A percentile compares a stretch with the other conserved stretches of the same genome.
Evolutionary conservation across 2,888 invertebrate species (phyloP).

Genomic region (Limnephilus auricula): DNA sequence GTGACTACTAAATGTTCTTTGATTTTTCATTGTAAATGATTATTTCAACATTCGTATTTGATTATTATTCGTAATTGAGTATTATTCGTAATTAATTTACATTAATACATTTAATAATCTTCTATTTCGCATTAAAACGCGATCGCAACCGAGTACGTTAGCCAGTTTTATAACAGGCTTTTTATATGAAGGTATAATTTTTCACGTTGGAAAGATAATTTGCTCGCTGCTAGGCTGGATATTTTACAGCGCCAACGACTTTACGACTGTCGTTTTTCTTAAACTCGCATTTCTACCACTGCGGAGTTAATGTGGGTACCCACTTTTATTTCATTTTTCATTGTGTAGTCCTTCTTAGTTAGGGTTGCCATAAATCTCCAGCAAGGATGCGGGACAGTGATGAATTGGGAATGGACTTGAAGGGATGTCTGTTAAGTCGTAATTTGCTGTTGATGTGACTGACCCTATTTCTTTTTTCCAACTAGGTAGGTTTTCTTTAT

Average conservation of each 20-base stretch:
- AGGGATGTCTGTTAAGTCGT: not conserved
- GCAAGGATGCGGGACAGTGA: slow-evolving; percentile 14
- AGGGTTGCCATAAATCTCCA: slow-evolving; percentile 16
- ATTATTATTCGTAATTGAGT: too few relatives aligned
- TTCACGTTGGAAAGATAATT: not conserved
- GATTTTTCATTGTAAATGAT: too few relatives aligned
- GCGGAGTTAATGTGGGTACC: not conserved
- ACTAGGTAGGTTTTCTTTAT: too few relatives aligned
- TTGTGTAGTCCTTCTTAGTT: not conserved
- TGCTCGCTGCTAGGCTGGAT: not conserved
- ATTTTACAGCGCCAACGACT: not conserved
- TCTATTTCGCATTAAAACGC: not conserved
- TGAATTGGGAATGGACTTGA: not conserved
- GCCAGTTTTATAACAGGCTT: not conserved
- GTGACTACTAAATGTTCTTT: too few relatives aligned
- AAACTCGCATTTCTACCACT: not conserved
- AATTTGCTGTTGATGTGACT: not conserved
- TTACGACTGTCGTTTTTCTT: not conserved
- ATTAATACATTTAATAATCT: too few relatives aligned
- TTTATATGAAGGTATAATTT: not conserved
- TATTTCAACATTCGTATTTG: too few relatives aligned
- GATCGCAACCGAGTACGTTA: not conserved
- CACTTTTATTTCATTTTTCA: not conserved
- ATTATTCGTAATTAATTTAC: too few relatives aligned
- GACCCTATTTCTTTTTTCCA: not conserved